Percentiles rank a stretch among this genome's conserved stretches.
phyloP scores from a whole-genome alignment of 2,888 invertebrate species.

The Protodeltote pygarga region DNA sequence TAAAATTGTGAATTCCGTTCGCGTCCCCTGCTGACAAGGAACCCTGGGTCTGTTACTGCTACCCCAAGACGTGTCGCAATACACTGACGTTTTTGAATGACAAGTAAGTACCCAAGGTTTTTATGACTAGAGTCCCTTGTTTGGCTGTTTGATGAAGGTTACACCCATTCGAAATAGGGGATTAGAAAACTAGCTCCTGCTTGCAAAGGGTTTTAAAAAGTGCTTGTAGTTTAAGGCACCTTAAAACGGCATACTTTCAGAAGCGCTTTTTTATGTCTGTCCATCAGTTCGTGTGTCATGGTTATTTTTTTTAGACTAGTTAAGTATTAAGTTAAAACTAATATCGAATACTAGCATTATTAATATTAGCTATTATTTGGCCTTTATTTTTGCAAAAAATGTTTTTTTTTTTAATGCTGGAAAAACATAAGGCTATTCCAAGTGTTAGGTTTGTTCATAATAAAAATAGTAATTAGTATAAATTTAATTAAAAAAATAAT shows the following conservation, averaged over 20 bases:
- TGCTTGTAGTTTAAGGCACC: neutral
- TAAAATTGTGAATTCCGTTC: constrained; percentile 67
- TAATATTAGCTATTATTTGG: no score
- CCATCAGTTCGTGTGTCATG: no score
- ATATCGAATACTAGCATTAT: no score
- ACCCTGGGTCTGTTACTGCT: constrained; percentile 55
- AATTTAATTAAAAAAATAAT: no score
- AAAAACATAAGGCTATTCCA: no score
- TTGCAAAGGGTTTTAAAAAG: constrained; percentile 15
- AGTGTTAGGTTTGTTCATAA: no score
- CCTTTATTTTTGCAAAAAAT: no score
- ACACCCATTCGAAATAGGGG: constrained; percentile 43
- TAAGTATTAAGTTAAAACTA: no score
- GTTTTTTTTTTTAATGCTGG: no score
- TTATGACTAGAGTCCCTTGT: constrained; percentile 63
- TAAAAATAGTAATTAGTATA: no score
- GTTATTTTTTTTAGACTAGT: no score
- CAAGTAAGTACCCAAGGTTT: constrained; percentile 70
- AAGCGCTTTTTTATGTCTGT: no score
- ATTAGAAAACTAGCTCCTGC: constrained; percentile 23
- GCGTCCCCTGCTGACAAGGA: constrained; percentile 53
- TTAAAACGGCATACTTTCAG: neutral
- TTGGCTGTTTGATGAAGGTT: constrained; percentile 52
- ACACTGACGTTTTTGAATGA: constrained; percentile 65
- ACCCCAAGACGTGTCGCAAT: constrained; percentile 57